A percentile compares a stretch with the other conserved stretches of the same genome.
Evolutionary conservation across 1,140 invertebrate species (phyloP).

Genomic region (Bombus terrestris): DNA sequence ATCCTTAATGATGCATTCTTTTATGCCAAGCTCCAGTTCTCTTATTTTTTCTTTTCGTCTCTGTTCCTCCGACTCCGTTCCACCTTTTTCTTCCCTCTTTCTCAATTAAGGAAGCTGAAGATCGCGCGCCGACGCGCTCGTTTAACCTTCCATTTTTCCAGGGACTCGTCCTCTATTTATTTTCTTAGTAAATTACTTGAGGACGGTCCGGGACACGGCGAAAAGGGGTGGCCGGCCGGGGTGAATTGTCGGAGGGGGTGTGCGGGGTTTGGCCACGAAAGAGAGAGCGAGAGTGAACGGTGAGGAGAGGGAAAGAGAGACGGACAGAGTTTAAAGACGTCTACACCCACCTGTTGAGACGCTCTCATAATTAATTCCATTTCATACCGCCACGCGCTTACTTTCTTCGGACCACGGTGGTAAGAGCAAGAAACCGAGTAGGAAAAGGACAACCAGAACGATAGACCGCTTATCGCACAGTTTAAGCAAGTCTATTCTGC

Average conservation of each 20-base stretch:
- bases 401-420: slow-evolving; percentile 60
- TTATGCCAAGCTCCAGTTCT: slow-evolving; percentile 21
- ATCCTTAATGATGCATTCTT: slow-evolving; percentile 48
- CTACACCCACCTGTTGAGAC: slow-evolving; percentile 82
- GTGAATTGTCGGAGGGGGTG: slow-evolving; percentile 56
- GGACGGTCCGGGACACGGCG: slow-evolving; percentile 75
- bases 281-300: slow-evolving; percentile 50
- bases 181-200: slow-evolving; percentile 81
- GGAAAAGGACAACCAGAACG: slow-evolving; percentile 29
- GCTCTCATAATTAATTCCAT: slow-evolving; percentile 82
- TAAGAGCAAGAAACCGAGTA: slow-evolving; percentile 43
- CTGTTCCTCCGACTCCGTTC: not conserved
- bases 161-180: slow-evolving; percentile 77
- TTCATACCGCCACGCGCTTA: slow-evolving; percentile 78
- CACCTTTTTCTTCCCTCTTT: slow-evolving; percentile 37
- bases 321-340: slow-evolving; percentile 77
- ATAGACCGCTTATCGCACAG: slow-evolving; percentile 25
- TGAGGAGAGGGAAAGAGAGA: slow-evolving; percentile 22
- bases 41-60: slow-evolving; percentile 18
- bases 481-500: slow-evolving; percentile 15
- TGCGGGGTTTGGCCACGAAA: slow-evolving; percentile 35
- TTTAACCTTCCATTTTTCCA: slow-evolving; percentile 76
- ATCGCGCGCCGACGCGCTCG: slow-evolving; percentile 72
- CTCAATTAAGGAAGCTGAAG: slow-evolving; percentile 73
- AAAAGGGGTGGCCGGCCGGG: slow-evolving; percentile 56